Base-by-base conservation (phyloP, 2,113 vertebrate genomes). In the Macroglossus sobrinus region DNA sequence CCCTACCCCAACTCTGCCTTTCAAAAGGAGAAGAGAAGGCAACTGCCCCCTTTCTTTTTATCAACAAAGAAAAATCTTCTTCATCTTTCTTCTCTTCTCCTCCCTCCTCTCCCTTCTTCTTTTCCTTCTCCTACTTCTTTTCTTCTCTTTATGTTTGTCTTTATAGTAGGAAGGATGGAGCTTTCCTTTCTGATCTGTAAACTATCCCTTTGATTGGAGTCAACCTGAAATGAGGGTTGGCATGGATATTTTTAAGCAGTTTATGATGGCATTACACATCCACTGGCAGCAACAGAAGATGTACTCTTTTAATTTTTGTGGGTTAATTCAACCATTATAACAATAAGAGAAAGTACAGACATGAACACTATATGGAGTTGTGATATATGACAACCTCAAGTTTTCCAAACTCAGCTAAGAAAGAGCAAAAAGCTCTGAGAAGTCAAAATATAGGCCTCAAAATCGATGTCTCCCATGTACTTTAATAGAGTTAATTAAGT, bases 351-450 rank as follows among this genome's bases (percentile, higher is more conserved):
- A 84, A 53, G 15, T 9, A 64, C 47, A 80, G 57, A 45, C 10
- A 38, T 47, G n/a, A 68, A 45, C 3, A 55, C 14, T 79, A 45
- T 18, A 14, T 55, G n/a, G 40, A 45, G 21, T 68, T 76, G 19
- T 15, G 19, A 69, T 95, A 61, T 63, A 11, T 38, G 68, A 71
- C 16, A 50, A 16, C 4, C 16, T 92, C 61, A 71, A 43, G 53
- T 78, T 96, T 89, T 81, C 30, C 71, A 8, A 91, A 80, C 15
- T 69, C 19, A 57, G 57, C 18, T 19, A 55, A 91, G 16, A 86
- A 71, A 90, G 7, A 50, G 45, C 57, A 88, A 47, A 61, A 40
- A 91, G 9, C 68, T 89, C 79, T 53, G 13, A 80, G 30, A 69
- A 59, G 7, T 8, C 24, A n/a, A 72, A 79, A 57, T 24, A 22